Evolutionary conservation across 2,113 vertebrate genomes (phyloP).

Genomic region (Syngnathoides biaculeatus): DNA sequence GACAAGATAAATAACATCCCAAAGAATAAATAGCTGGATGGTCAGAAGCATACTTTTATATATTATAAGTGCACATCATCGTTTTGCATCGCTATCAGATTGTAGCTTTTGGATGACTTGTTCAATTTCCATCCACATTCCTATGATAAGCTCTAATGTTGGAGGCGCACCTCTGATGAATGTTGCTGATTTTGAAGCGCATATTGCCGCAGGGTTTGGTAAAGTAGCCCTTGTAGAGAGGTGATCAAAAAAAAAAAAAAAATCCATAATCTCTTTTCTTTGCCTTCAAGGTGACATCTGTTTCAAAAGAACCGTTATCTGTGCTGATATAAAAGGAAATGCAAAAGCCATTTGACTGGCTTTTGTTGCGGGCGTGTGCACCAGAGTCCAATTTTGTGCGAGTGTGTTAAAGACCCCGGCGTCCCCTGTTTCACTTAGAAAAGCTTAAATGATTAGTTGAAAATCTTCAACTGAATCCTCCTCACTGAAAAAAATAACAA

Average conservation of each 20-base stretch:
- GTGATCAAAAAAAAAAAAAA: slow-evolving; percentile 47
- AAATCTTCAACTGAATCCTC: slow-evolving; percentile 32
- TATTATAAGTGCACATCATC: neutral
- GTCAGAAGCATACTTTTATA: neutral
- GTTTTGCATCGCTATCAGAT: slow-evolving; percentile 1
- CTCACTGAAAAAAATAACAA: slow-evolving; percentile 15
- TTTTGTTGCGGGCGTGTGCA: slow-evolving; percentile 33
- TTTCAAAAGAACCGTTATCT: slow-evolving; percentile 63
- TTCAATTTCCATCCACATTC: slow-evolving; percentile 3
- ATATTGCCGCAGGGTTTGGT: slow-evolving; percentile 8
- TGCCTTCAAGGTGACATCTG: slow-evolving; percentile 59
- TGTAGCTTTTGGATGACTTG: slow-evolving; percentile 2
- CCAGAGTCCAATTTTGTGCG: slow-evolving; percentile 8
- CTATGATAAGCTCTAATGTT: slow-evolving; percentile 2
- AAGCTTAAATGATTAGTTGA: slow-evolving; percentile 35
- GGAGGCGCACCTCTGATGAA: slow-evolving; percentile 7
- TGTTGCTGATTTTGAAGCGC: slow-evolving; percentile 19
- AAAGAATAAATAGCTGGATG: neutral
- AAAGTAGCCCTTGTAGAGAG: slow-evolving; percentile 29
- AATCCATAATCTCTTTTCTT: slow-evolving; percentile 58
- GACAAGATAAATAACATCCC: neutral
- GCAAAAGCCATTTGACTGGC: slow-evolving; percentile 47
- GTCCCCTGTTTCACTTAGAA: slow-evolving; percentile 32
- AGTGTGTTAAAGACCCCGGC: neutral
- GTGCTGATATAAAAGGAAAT: slow-evolving; percentile 54